Evolutionary conservation across 1,140 invertebrate genomes (phyloP).

Genomic region (Eupeodes corollae): DNA sequence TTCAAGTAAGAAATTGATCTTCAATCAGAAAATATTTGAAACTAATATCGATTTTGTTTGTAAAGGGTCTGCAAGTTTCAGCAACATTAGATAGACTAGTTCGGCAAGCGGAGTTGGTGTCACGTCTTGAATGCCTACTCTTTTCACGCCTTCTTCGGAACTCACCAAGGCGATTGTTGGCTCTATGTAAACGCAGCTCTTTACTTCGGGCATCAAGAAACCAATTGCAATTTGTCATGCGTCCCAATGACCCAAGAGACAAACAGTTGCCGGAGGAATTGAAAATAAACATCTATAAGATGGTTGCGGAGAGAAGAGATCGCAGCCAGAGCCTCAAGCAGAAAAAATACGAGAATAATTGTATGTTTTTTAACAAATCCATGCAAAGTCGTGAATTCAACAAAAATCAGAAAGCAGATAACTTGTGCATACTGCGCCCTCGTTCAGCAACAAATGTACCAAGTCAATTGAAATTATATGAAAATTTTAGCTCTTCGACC

Average conservation of each 20-base stretch:
- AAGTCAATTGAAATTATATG: constrained; percentile 20
- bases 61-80: constrained; percentile 59
- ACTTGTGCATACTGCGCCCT: constrained; percentile 16
- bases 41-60: constrained; percentile 22
- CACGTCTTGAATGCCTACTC: constrained; percentile 66
- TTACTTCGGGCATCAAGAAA: constrained; percentile 58
- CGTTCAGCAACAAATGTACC: constrained; percentile 33
- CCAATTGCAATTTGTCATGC: constrained; percentile 55
- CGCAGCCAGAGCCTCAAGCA: constrained; percentile 40
- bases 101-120: constrained; percentile 66
- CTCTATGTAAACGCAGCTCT: constrained; percentile 53
- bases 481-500: constrained; percentile 10
- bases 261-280: constrained; percentile 62
- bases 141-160: constrained; percentile 61
- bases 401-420: not conserved
- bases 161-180: constrained; percentile 50
- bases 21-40: constrained; percentile 5
- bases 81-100: constrained; percentile 67
- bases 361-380: constrained; percentile 20
- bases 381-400: too few relatives aligned
- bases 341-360: constrained; percentile 41
- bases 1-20: constrained; percentile 39
- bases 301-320: constrained; percentile 56
- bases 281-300: constrained; percentile 55
- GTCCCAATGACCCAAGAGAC: constrained; percentile 69